Evolutionary conservation across 2,888 invertebrate genomes (phyloP), one percentile per base, ranked within the genome.

Genomic region (Lithosia quadra): DNA sequence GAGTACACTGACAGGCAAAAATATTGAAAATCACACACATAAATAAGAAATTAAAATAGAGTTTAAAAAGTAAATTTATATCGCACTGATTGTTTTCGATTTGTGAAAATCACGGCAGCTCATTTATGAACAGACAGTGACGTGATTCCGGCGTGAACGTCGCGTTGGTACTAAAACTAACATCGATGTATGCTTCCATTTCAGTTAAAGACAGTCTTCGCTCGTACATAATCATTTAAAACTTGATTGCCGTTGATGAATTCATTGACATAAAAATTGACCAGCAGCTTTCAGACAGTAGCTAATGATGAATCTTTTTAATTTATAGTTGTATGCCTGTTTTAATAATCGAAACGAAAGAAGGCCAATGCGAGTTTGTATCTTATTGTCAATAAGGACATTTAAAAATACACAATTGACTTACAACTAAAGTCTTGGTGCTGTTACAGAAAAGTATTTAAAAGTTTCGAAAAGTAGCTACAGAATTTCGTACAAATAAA

Each of bases 221-320:
- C 64, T 64, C 72, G 67, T 67, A 75, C 72, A 77, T 71, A 72
- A 69, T 71, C 72, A 69, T 81, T 74, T 55, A 69, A 74, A 76
- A 83, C 80, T 82, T 84, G 83, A 84, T 86, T 85, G 83, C 67
- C 70, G 65, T 76, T 88, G 85, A 89, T 89, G 84, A 86, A 90
- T 88, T 84, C 84, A 86, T 87, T 89, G 87, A 88, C 86, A 87
- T 85, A 80, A 67, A 83, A 85, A 81, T 87, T 86, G 81, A 85
- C 82, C 86, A 86, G 75, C 80, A 85, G 84, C n/a, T 80, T 80
- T 76, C 59, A 63, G 73, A 75, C 81, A 83, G 84, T 85, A 80
- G 71, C 72, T 49, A 39, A 58, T 28, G 24, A 57, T 71, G 73
- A 72, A 72, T 72, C 58, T 69, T 77, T 21, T 24, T 60, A 13